phyloP scores from a whole-genome alignment of 2,113 vertebrate genomes.

The Cynoglossus semilaevis region DNA sequence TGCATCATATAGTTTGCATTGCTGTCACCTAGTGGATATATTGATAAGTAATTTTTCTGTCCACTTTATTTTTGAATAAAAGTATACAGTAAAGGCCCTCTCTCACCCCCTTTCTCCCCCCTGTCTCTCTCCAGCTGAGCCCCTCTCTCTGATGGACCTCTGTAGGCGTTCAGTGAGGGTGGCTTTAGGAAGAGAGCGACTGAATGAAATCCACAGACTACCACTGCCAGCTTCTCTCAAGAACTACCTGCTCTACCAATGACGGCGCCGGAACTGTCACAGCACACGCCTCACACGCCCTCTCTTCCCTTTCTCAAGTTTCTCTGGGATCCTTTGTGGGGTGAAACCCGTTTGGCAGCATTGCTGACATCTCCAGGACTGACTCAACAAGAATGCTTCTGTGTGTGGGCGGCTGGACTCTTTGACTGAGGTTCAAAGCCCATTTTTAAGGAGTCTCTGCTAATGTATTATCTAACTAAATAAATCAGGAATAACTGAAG shows the following conservation, averaged over 20 bases:
- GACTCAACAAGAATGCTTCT: constrained; percentile 54
- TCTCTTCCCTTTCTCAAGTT: constrained; percentile 30
- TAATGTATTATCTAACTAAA: constrained; percentile 62
- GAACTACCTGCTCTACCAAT: constrained; percentile 98
- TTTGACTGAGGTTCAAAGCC: constrained; percentile 47
- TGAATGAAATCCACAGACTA: constrained; percentile 87
- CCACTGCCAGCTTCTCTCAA: constrained; percentile 94
- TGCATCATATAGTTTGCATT: too few relatives aligned
- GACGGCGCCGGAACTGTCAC: constrained; percentile 57
- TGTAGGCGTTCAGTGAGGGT: constrained; percentile 91
- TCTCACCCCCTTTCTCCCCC: constrained; percentile 7
- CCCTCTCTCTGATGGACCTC: constrained; percentile 95
- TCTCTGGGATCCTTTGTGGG: constrained; percentile 56
- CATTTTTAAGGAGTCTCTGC: constrained; percentile 64
- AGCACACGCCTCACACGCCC: constrained; percentile 21
- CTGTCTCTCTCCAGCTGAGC: constrained; percentile 82
- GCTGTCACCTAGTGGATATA: too few relatives aligned
- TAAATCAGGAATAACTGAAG: constrained; percentile 69
- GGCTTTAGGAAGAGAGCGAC: constrained; percentile 89
- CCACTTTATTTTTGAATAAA: too few relatives aligned
- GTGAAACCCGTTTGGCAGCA: constrained; percentile 54
- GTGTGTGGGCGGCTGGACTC: constrained; percentile 40
- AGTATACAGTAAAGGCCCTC: background rate
- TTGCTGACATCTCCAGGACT: constrained; percentile 56
- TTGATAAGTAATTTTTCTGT: too few relatives aligned